Evolutionary conservation across 2,797 vertebrate genomes (phyloP), one percentile per base, ranked within the genome.

Genomic region (Gallirallus australis): DNA sequence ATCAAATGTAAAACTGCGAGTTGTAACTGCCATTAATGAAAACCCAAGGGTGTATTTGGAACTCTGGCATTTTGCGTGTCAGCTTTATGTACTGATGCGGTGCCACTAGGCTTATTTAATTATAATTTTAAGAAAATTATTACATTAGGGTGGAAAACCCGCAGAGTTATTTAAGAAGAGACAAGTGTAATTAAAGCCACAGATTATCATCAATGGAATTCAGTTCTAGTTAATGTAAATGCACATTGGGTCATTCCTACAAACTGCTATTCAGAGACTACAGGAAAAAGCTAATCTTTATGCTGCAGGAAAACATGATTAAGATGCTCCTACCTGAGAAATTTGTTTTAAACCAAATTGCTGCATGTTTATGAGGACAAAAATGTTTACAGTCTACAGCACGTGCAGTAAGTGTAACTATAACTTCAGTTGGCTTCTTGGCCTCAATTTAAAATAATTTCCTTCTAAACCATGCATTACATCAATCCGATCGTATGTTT

Each of bases 391-490:
- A 59, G 42, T 86, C 73, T 86, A 21, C 33, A 86, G 48, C 33
- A 12, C 24, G 33, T 63, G 24, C 31, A 35, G 50, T 56, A 84
- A 81, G 52, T 31, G 28, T 42, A 71, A 42, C 86, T 91, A 9
- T 70, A 65, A 88, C 64, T 93, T 90, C 37, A 82, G 35, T 7
- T 96, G 94, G 65, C 86, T 93, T 94, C 82, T 95, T 96, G 73
- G 56, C 83, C 82, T 87, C 91, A 90, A 66, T 96, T 94, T 87
- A 77, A 95, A 96, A 94, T 56, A 65, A 89, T 70, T 95, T 92
- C 48, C 40, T 90, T 91, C 59, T 68, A 66, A 94, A 66, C n/a
- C 39, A 45, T 64, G 37, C 16, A 24, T 91, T 71, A n/a, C 45
- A 80, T 69, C 33, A 63, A 59, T 66, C 82, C 52, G 82, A 40